Conservation (phyloP, 37 sponge, comb jelly and placozoan genomes). For the Haliclona indistincta region DNA sequence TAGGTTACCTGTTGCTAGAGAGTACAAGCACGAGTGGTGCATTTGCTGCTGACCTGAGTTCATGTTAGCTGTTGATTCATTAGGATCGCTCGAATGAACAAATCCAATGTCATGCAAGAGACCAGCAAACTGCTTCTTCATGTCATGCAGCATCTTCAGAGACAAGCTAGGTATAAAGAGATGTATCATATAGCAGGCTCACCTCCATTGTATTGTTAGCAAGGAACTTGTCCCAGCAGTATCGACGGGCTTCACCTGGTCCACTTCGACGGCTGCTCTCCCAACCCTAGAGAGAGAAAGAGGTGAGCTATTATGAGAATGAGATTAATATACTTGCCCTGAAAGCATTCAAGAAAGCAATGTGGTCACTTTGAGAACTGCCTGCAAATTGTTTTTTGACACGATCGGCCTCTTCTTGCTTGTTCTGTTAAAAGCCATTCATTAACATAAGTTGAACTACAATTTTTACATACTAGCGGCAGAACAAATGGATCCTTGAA, state of each 20-base stretch:
- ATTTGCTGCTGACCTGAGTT: slow-evolving; percentile 74
- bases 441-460: neutral
- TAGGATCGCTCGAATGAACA: slow-evolving; percentile 43
- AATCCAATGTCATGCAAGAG: slow-evolving; percentile 70
- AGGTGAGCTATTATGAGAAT: neutral
- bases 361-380: slow-evolving; percentile 70
- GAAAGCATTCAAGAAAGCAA: slow-evolving; percentile 66
- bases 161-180: neutral
- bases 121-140: slow-evolving; percentile 83
- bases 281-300: slow-evolving; percentile 43
- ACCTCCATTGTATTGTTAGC: slow-evolving; percentile 73
- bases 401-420: slow-evolving; percentile 68
- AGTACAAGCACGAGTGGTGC: no score
- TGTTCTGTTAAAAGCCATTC: slow-evolving; percentile 39
- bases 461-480: slow-evolving; percentile 54
- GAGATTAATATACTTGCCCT: slow-evolving; percentile 22
- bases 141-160: slow-evolving; percentile 60
- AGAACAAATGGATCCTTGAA: slow-evolving; percentile 84
- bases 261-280: slow-evolving; percentile 13
- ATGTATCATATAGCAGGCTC: neutral
- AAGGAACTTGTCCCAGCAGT: slow-evolving; percentile 83
- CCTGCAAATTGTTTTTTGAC: slow-evolving; percentile 54
- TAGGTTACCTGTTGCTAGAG: slow-evolving; percentile 50
- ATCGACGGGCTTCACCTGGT: slow-evolving; percentile 37
- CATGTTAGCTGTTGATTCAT: slow-evolving; percentile 32